These are phyloP conservation scores for Vespertilio murinus DNA, from an alignment of 2,797 vertebrate species.

Conservation along the genomic window DNA sequence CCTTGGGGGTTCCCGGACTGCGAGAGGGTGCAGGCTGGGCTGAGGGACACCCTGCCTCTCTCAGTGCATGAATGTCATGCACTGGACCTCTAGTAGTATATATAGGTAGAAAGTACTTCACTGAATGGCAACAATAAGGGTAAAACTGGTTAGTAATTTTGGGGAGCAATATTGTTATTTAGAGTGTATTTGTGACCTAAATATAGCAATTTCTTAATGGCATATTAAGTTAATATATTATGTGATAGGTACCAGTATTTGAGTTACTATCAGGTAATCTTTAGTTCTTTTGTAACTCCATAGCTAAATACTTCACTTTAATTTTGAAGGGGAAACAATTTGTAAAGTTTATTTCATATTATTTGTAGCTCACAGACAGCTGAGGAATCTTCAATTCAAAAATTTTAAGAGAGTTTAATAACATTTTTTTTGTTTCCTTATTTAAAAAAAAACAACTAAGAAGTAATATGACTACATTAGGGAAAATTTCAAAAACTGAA, in stretches of 20 bases:
- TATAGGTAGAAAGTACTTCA: neutral
- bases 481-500: constrained; percentile 35
- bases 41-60: too few relatives aligned
- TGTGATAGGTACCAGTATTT: constrained; percentile 14
- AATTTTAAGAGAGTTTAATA: constrained; percentile 50
- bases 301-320: constrained; percentile 13
- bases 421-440: neutral
- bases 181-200: neutral
- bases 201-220: constrained; percentile 25
- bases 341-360: neutral
- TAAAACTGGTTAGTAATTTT: constrained; percentile 44
- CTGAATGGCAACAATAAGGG: neutral
- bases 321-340: constrained; percentile 36
- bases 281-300: constrained; percentile 4
- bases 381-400: neutral
- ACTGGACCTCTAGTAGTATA: too few relatives aligned
- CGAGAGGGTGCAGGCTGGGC: too few relatives aligned
- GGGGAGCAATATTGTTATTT: neutral
- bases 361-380: neutral
- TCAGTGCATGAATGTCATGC: too few relatives aligned
- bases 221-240: constrained; percentile 26
- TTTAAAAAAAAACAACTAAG: neutral
- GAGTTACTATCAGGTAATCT: constrained; percentile 20
- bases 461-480: neutral
- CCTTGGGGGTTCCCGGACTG: too few relatives aligned